Percentiles rank a stretch among this genome's conserved stretches.
Conservation (phyloP, 2,797 vertebrate genomes). For the Hydrolagus colliei region DNA sequence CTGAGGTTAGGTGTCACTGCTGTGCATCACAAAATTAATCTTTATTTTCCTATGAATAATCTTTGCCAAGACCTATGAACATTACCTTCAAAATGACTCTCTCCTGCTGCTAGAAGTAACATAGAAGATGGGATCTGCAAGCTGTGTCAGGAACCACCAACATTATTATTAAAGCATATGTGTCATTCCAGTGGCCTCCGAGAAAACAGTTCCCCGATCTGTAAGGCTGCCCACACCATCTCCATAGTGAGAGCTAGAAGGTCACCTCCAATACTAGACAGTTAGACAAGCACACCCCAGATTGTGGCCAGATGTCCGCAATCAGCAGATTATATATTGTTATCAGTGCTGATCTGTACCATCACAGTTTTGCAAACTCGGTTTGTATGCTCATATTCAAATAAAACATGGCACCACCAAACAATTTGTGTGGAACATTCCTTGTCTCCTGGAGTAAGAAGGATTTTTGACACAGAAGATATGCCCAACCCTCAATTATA, state of each 20-base stretch:
- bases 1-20: not conserved
- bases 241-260: not conserved
- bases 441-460: too few relatives aligned
- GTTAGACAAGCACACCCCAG: not conserved
- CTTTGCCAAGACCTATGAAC: not conserved
- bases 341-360: not conserved
- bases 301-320: not conserved
- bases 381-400: too few relatives aligned
- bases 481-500: too few relatives aligned
- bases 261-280: not conserved
- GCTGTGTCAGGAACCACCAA: too few relatives aligned
- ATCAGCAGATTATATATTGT: not conserved
- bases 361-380: not conserved
- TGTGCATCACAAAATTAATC: not conserved
- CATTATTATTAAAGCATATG: not conserved
- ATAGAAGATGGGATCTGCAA: not conserved
- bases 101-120: not conserved
- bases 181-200: not conserved
- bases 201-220: not conserved
- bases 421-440: too few relatives aligned
- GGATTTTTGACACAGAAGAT: too few relatives aligned
- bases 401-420: too few relatives aligned
- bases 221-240: not conserved
- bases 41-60: not conserved
- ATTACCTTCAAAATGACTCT: slow-evolving; percentile 1